Evolutionary conservation across 2,888 invertebrate species (phyloP).

Genomic region (Thymelicus lineola): DNA sequence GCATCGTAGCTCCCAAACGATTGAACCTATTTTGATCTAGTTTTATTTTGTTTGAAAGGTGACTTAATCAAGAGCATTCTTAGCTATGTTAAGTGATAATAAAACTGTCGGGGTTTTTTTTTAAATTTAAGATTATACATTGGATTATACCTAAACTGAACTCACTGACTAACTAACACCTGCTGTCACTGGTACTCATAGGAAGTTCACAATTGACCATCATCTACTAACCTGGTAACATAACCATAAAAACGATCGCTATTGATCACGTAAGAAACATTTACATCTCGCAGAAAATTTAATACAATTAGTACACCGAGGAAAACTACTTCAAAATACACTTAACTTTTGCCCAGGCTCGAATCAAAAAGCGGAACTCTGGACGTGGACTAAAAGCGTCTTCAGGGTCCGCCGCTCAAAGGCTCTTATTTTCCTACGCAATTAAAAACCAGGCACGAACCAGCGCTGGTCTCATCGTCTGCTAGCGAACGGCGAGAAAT

Average conservation of each 20-base stretch:
- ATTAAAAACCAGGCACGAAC: slow-evolving; percentile 27
- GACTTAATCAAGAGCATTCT: too few species aligned
- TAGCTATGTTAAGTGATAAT: too few species aligned
- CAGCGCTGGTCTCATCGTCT: neutral
- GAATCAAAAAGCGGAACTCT: slow-evolving; percentile 23
- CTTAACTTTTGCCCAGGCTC: slow-evolving; percentile 3
- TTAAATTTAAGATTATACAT: too few species aligned
- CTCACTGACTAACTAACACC: too few species aligned
- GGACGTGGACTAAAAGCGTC: slow-evolving; percentile 21
- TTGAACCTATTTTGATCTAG: too few species aligned
- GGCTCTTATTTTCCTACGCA: slow-evolving; percentile 35
- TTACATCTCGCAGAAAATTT: neutral
- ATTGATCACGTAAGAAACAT: neutral
- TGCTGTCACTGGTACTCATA: too few species aligned
- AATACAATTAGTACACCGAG: neutral
- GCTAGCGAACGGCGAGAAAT: neutral
- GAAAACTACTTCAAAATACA: slow-evolving; percentile 12
- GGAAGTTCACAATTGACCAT: too few species aligned
- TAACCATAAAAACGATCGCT: too few species aligned
- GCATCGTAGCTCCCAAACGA: too few species aligned
- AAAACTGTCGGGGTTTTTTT: too few species aligned
- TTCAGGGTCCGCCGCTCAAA: slow-evolving; percentile 28
- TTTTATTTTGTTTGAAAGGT: too few species aligned
- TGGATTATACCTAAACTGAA: neutral
- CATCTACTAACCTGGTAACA: too few species aligned